Conservation (phyloP, 2,113 vertebrate genomes). For the Archilochus colubris region DNA sequence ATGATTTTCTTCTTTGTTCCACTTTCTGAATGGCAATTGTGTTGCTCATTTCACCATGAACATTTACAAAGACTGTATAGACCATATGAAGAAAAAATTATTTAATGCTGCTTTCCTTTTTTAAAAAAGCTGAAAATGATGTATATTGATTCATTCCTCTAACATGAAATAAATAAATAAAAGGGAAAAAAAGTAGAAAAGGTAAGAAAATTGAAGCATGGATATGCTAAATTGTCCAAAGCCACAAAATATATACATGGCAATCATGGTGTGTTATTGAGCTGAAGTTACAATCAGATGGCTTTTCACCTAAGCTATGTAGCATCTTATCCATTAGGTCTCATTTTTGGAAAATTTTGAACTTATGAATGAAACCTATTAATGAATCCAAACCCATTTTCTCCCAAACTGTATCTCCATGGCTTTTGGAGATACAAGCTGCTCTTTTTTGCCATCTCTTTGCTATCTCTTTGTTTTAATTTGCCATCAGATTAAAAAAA, state of each 20-base stretch:
- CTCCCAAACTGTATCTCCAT: not conserved
- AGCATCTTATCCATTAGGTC: not conserved
- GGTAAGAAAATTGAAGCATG: not conserved
- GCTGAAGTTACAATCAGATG: not conserved
- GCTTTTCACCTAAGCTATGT: not conserved
- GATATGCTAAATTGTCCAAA: not conserved
- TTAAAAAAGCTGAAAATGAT: not conserved
- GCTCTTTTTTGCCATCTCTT: not conserved
- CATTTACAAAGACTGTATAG: not conserved
- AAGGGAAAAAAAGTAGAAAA: not conserved
- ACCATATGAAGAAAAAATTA: not conserved
- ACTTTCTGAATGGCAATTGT: not conserved
- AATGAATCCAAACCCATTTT: not conserved
- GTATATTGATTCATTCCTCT: not conserved
- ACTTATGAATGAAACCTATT: not conserved
- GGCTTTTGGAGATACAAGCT: not conserved
- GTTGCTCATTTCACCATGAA: not conserved
- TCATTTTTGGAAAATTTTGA: not conserved
- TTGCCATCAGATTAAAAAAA: not conserved
- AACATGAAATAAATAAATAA: not conserved
- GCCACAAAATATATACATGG: not conserved
- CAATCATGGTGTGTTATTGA: not conserved
- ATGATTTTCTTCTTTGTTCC: not conserved
- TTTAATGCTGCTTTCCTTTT: not conserved
- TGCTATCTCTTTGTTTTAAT: not conserved